phyloP scores from a whole-genome alignment of 2,888 invertebrate species.

The Camptogramma bilineatum region DNA sequence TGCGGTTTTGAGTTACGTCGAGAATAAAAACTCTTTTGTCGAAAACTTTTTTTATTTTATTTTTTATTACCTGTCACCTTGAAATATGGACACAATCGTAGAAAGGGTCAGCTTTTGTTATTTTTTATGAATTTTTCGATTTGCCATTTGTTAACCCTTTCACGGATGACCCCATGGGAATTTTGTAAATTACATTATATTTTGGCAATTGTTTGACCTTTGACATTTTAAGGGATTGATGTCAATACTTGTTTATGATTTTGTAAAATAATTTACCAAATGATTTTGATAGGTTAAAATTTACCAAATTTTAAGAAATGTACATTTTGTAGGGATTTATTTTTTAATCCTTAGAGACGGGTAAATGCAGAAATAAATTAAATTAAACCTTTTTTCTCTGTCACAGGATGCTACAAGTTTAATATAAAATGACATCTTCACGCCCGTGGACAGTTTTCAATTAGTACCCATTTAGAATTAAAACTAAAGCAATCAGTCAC shows the following conservation, averaged over 20 bases:
- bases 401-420: conserved; percentile 46
- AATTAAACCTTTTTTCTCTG: conserved; percentile 24
- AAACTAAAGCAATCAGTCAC: conserved; percentile 75
- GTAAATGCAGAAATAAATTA: not conserved
- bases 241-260: not conserved
- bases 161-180: conserved; percentile 55
- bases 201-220: conserved; percentile 46
- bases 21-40: conserved; percentile 52
- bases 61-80: conserved; percentile 70
- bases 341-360: not conserved
- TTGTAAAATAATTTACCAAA: not conserved
- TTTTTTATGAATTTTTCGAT: conserved; percentile 51
- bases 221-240: conserved; percentile 33
- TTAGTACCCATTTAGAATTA: conserved; percentile 82
- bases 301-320: too few species aligned
- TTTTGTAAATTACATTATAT: conserved; percentile 33
- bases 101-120: conserved; percentile 74
- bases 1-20: conserved; percentile 74
- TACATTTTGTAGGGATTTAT: not conserved
- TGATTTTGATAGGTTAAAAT: too few species aligned
- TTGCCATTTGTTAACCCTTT: conserved; percentile 69
- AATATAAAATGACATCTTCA: conserved; percentile 61
- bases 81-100: conserved; percentile 72
- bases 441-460: conserved; percentile 73
- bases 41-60: conserved; percentile 44